Base-by-base conservation (phyloP, 2,113 vertebrate genomes). In the Pelobates fuscus region DNA sequence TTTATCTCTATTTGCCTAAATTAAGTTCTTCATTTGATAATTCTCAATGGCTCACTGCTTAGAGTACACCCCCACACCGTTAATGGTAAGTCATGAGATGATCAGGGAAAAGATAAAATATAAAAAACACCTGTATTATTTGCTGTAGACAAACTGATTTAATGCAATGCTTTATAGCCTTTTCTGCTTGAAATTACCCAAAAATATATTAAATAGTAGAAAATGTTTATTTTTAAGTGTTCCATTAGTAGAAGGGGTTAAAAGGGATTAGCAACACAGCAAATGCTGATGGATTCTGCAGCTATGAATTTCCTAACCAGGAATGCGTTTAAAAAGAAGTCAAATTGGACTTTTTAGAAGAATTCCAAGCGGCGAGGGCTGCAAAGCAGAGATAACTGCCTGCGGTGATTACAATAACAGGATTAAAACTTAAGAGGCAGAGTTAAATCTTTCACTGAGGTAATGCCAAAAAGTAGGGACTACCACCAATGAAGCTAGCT, bases 311-410 rank as follows among this genome's bases (percentile, higher is more conserved):
- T 88, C 81, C 81, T 83, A 83, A 59, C 75, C 70, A 88, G 71
- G 77, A 91, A 80, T 79, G 78, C 71, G 79, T 82, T 84, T 85
- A 49, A 49, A 37, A 91, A 83, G 82, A 87, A 87, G 86, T 84
- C 86, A 89, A 86, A 85, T 88, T 84, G 81, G 79, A 70, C 84
- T 89, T 86, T 89, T 94, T 91, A 92, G 88, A 91, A 88, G 82
- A 91, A 91, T 82, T 89, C 86, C 87, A 91, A 90, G 89, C 79
- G 80, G 83, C 78, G 77, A 80, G 12, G 85, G 84, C 91, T 96
- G 92, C 85, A 85, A 80, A 81, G 82, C 80, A 80, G 88, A 94
- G 94, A 95, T 94, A 95, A 95, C 86, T 86, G 82, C 84, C 86
- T 86, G 82, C 87, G 88, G 87, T 71, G 88, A 93, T 89, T 88